These are phyloP conservation scores for Pygocentrus nattereri DNA, from an alignment of 2,797 vertebrate genomes.

Conservation along the genomic window DNA sequence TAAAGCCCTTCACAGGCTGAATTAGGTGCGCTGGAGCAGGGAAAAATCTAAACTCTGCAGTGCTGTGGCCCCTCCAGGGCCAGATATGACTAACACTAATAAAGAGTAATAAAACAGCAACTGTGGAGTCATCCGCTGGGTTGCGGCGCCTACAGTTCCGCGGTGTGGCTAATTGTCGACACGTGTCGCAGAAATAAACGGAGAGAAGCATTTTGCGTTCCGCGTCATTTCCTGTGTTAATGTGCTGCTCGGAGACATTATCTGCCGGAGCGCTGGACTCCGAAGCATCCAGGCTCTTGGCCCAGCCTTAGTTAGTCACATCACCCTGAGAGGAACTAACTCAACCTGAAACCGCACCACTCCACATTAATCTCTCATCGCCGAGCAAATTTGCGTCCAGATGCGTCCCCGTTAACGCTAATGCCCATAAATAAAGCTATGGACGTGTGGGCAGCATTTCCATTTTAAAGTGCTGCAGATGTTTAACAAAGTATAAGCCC, in stretches of 20 bases:
- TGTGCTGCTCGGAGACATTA: conserved; percentile 73
- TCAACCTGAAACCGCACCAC: conserved; percentile 45
- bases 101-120: conserved; percentile 30
- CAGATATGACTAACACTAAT: conserved; percentile 26
- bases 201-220: conserved; percentile 74
- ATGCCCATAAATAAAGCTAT: conserved; percentile 42
- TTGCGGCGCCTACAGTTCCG: conserved; percentile 52
- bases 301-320: conserved; percentile 62
- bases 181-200: conserved; percentile 65
- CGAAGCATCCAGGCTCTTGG: conserved; percentile 62
- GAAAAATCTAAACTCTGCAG: background rate
- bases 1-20: conserved; percentile 11
- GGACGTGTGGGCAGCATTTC: conserved; percentile 18
- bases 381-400: conserved; percentile 34
- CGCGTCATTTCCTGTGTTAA: conserved; percentile 78
- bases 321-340: conserved; percentile 62
- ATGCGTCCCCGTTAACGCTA: conserved; percentile 8
- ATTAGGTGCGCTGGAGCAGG: conserved; percentile 6
- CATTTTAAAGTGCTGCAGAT: conserved; percentile 35
- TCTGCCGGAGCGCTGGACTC: conserved; percentile 60
- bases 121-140: background rate
- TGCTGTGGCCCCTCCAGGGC: conserved; percentile 23
- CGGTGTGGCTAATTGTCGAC: conserved; percentile 63
- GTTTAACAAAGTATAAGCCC: conserved; percentile 24
- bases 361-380: conserved; percentile 52